A percentile compares a stretch with the other conserved stretches of the same genome.
phyloP scores from a whole-genome alignment of 92 coral and sea anemone genomes.

The Ricordea florida region DNA sequence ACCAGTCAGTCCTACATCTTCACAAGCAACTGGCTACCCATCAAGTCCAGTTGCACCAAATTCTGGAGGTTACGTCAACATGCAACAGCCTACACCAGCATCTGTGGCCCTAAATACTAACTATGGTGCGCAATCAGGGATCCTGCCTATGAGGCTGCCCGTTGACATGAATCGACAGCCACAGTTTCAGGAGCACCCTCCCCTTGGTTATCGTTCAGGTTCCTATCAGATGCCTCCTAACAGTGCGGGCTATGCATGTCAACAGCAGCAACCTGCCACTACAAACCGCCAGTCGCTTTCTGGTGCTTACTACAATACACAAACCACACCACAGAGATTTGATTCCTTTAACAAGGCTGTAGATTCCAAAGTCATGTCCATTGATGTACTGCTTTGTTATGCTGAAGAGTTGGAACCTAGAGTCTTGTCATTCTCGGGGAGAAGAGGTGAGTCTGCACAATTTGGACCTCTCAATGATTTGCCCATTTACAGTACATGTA shows the following conservation, averaged over 20 bases:
- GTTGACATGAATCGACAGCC: constrained; percentile 16
- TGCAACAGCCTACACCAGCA: too few relatives aligned
- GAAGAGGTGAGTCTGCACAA: constrained; percentile 95
- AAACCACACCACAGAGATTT: not conserved
- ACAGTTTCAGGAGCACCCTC: constrained; percentile 7
- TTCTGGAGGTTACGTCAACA: too few relatives aligned
- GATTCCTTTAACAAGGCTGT: not conserved
- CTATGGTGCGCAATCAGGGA: constrained; percentile 4
- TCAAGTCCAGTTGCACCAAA: too few relatives aligned
- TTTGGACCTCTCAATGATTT: not conserved
- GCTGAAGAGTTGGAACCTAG: constrained; percentile 83
- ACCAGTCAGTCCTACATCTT: constrained; percentile 11
- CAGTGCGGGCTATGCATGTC: not conserved
- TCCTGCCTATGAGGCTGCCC: not conserved
- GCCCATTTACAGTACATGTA: not conserved
- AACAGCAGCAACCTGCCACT: not conserved
- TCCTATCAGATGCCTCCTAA: not conserved
- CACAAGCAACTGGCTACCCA: constrained; percentile 9
- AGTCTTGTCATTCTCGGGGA: constrained; percentile 75
- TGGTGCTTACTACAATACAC: not conserved
- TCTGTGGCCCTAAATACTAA: too few relatives aligned
- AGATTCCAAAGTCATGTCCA: constrained; percentile 66
- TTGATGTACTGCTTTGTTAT: constrained; percentile 82
- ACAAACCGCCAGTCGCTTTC: not conserved
- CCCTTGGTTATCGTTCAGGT: not conserved